Conservation (phyloP, 2,113 vertebrate genomes). For the Pachycephala philippinensis region DNA sequence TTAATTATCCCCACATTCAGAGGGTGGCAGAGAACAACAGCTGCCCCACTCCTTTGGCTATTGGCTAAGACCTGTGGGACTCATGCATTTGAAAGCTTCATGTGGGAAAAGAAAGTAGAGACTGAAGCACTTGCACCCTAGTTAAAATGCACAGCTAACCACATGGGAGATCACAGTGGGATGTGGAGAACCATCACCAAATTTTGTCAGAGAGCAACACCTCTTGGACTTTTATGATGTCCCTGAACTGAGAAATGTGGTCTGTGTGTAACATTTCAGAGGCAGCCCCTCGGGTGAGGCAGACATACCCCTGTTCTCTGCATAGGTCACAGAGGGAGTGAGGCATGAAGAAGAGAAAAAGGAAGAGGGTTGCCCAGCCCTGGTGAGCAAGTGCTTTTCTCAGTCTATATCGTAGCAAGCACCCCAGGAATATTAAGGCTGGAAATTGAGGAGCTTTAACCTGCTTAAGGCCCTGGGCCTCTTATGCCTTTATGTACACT, state of each 20-base stretch:
- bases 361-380: neutral
- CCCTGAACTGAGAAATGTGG: neutral
- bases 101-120: neutral
- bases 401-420: neutral
- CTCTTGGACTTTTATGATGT: neutral
- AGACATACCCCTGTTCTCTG: neutral
- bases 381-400: neutral
- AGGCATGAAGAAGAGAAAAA: neutral
- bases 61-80: neutral
- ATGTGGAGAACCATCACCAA: neutral
- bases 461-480: neutral
- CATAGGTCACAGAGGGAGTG: neutral
- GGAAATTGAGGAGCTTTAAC: neutral
- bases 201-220: neutral
- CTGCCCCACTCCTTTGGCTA: neutral
- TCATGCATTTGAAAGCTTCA: neutral
- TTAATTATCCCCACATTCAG: neutral
- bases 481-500: neutral
- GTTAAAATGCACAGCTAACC: neutral
- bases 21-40: neutral
- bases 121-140: rapidly evolving
- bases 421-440: neutral
- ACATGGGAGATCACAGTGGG: rapidly evolving
- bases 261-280: rapidly evolving
- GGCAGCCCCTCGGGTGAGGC: neutral